Percentiles rank a stretch among this genome's conserved stretches.
These are phyloP conservation scores for Synchiropus splendidus DNA, from an alignment of 2,113 vertebrate species.

Conservation along the genomic window DNA sequence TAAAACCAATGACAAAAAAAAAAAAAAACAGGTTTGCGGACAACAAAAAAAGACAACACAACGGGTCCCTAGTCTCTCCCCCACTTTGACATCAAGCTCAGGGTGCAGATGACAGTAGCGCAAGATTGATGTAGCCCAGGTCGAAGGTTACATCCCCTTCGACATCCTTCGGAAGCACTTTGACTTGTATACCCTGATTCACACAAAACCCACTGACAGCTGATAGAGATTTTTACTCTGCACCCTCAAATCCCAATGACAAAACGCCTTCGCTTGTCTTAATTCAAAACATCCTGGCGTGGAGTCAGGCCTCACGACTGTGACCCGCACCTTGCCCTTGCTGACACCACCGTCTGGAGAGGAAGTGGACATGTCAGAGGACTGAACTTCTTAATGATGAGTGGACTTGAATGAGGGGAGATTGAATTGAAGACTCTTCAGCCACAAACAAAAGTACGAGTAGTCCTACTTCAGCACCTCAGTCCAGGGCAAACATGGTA, in stretches of 20 bases:
- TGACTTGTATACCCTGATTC: constrained; percentile 31
- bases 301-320: neutral
- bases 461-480: constrained; percentile 27
- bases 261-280: constrained; percentile 34
- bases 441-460: constrained; percentile 32
- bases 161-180: constrained; percentile 58
- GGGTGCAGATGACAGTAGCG: constrained; percentile 41
- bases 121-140: constrained; percentile 57
- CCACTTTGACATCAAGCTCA: constrained; percentile 17
- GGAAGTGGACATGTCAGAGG: constrained; percentile 58
- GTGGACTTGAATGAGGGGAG: constrained; percentile 36
- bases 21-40: too few species aligned
- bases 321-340: constrained; percentile 32
- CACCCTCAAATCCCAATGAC: constrained; percentile 27
- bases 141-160: constrained; percentile 51
- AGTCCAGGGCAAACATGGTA: constrained; percentile 26
- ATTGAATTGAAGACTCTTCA: constrained; percentile 24
- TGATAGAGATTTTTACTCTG: constrained; percentile 25
- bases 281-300: constrained; percentile 32
- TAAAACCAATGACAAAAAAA: constrained; percentile 3
- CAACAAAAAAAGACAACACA: constrained; percentile 6
- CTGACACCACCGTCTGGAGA: constrained; percentile 35
- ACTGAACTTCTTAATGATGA: constrained; percentile 39
- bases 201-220: constrained; percentile 52
- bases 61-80: constrained; percentile 8